Evolutionary conservation across 30 jellyfish, hydroid and myxozoan genomes (phyloP), one percentile per base, ranked within the genome.

Genomic region (Hydractinia echinata): DNA sequence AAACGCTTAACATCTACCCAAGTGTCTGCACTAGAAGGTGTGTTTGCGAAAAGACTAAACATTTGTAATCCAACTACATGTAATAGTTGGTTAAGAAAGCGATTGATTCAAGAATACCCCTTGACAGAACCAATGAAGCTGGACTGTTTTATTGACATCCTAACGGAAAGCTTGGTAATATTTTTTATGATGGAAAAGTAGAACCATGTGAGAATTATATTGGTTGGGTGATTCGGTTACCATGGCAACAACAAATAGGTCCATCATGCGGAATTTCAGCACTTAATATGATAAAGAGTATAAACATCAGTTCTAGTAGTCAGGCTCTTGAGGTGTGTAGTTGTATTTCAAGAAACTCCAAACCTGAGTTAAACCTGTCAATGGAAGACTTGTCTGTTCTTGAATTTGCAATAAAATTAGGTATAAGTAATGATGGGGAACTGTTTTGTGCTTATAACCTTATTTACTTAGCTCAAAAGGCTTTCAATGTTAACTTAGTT

Each of bases 231-330:
- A 80, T 80, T 49, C 84, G 13, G 44, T 61, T 53, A 20, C 83
- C 77, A 67, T 82, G 86, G 89, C 87, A 82, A 67, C 89, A 70
- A 55, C 89, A 82, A 73, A 49, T 51, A 10, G 89, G 89, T 54
- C 89, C 89, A 6, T 69, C 87, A 5, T 82, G 89, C 72, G 89
- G 89, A 70, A 49, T 82, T 4, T 53, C 89, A 7, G 89, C 88
- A 8, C 20, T 82, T 5, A 82, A 69, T 82, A 82, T 82, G 89
- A 16, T 61, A 51, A 73, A 70, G 16, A 72, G 64, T 52, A 7
- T 30, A 10, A 14, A 51, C 8, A 7, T 44, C 49, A 7, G 9
- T 7, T 6, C 19, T n/a, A 64, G 8, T 64, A 6, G 74, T 51
- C 19, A 13, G 51, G 51, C 10, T n/a, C 9, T 13, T 44, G 74